Evolutionary conservation across 2,888 invertebrate genomes (phyloP).

Genomic region (Campopleginae sp.): DNA sequence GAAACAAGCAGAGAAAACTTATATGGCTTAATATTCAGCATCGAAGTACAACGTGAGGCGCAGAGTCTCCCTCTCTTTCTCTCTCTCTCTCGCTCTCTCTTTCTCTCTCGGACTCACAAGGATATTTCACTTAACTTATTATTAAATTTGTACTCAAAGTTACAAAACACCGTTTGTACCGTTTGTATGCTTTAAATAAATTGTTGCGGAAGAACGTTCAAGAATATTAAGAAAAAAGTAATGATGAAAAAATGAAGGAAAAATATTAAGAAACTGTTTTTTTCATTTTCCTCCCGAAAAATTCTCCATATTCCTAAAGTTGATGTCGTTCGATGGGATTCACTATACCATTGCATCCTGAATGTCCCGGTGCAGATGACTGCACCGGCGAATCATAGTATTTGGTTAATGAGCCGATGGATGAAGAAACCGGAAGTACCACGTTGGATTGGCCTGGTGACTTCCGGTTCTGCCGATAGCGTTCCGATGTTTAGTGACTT

Average conservation of each 20-base stretch:
- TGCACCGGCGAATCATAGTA: no score
- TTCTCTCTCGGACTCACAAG: slow-evolving; percentile 57
- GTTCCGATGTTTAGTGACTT: no score
- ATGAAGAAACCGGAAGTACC: no score
- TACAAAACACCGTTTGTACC: slow-evolving; percentile 83
- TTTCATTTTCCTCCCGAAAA: background rate
- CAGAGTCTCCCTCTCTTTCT: slow-evolving; percentile 22
- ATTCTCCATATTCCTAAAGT: no score
- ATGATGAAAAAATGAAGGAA: slow-evolving; percentile 21
- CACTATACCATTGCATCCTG: no score
- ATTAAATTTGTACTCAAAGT: slow-evolving; percentile 82
- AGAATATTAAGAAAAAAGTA: slow-evolving; percentile 41
- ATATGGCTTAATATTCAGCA: slow-evolving; percentile 7
- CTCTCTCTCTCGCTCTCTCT: background rate
- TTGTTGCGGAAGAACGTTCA: slow-evolving; percentile 78
- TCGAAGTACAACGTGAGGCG: slow-evolving; percentile 25
- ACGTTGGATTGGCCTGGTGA: no score
- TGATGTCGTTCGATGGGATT: no score
- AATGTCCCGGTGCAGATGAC: no score
- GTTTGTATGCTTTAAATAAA: slow-evolving; percentile 84
- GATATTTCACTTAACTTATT: slow-evolving; percentile 70
- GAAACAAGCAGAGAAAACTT: slow-evolving; percentile 14
- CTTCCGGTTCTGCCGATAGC: no score
- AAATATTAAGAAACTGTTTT: background rate
- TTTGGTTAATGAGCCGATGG: no score